Evolutionary conservation across 2,113 vertebrate species (phyloP).

Genomic region (Ophthalmolycus amberensis): DNA sequence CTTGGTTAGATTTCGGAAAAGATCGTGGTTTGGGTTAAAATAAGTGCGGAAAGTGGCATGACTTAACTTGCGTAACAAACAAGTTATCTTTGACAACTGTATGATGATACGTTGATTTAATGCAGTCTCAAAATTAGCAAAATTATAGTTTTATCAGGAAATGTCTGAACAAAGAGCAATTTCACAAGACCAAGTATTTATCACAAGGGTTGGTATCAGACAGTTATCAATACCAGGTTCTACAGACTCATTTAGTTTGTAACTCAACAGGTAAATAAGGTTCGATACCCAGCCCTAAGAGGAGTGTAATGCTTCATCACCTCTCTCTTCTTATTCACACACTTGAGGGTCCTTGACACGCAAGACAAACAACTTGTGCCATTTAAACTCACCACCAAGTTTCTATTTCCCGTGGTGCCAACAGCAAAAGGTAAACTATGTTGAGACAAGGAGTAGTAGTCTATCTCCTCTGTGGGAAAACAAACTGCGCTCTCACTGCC

Average conservation of each 20-base stretch:
- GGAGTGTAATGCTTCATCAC: conserved; percentile 1
- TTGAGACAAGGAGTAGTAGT: background rate
- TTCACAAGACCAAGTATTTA: background rate
- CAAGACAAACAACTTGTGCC: background rate
- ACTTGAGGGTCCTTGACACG: too few relatives aligned
- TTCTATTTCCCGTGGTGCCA: background rate
- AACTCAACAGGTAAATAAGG: background rate
- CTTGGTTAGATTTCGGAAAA: too few relatives aligned
- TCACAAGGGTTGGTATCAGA: background rate
- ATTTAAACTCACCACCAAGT: background rate
- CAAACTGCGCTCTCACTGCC: conserved; percentile 13
- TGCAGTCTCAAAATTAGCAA: background rate
- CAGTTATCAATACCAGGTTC: background rate
- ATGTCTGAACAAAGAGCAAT: conserved; percentile 2
- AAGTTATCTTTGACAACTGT: background rate
- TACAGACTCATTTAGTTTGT: background rate
- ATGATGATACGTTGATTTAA: background rate
- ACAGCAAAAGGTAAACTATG: conserved; percentile 4
- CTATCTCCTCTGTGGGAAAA: conserved; percentile 20
- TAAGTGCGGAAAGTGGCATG: too few relatives aligned
- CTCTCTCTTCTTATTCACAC: background rate
- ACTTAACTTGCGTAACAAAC: too few relatives aligned
- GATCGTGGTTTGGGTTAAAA: too few relatives aligned
- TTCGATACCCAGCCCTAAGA: background rate
- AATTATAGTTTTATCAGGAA: background rate